These are phyloP conservation scores for Eupelmus urozonus DNA, from an alignment of 2,888 invertebrate genomes.

Conservation along the genomic window DNA sequence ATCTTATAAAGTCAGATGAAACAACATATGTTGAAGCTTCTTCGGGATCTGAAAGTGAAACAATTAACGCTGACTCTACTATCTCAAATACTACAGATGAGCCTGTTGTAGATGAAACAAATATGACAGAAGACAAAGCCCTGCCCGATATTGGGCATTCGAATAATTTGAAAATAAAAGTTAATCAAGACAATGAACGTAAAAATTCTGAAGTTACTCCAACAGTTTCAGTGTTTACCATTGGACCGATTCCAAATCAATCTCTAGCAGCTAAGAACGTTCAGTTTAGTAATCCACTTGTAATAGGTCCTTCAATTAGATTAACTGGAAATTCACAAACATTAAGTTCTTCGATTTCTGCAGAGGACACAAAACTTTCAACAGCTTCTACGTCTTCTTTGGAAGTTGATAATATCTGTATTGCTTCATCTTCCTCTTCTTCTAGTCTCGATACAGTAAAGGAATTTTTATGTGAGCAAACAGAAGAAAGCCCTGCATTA, in stretches of 20 bases:
- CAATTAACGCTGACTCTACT: not conserved
- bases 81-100: slow-evolving; percentile 63
- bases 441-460: slow-evolving; percentile 74
- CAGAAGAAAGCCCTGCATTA: not conserved
- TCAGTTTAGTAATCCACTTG: slow-evolving; percentile 67
- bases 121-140: not conserved
- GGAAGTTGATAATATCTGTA: slow-evolving; percentile 62
- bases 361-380: not conserved
- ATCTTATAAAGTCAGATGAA: slow-evolving; percentile 69
- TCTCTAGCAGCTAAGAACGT: slow-evolving; percentile 56
- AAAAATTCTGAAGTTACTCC: not conserved
- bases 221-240: slow-evolving; percentile 69
- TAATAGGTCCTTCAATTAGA: slow-evolving; percentile 65
- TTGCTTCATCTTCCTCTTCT: slow-evolving; percentile 62
- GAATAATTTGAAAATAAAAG: not conserved
- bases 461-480: slow-evolving; percentile 54
- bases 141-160: not conserved
- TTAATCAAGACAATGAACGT: not conserved
- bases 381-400: not conserved
- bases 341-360: not conserved
- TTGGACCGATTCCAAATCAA: slow-evolving; percentile 68
- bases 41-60: slow-evolving; percentile 17
- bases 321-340: not conserved
- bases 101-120: not conserved
- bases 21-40: slow-evolving; percentile 10